Evolutionary conservation across 2,797 vertebrate genomes (phyloP).

Genomic region (Nyctalus aviator): DNA sequence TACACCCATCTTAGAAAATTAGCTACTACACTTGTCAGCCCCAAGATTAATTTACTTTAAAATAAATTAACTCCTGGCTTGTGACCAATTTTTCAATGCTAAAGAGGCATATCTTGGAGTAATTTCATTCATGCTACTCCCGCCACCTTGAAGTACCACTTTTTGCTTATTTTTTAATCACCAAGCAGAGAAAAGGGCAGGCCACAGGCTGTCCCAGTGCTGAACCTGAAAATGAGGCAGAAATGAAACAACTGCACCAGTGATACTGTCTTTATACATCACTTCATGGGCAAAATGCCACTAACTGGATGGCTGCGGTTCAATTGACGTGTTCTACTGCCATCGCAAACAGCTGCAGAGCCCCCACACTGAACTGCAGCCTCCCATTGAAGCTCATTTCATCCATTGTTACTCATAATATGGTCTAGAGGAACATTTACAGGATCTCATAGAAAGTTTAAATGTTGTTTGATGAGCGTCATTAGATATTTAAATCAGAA

Average conservation of each 20-base stretch:
- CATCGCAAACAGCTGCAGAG: constrained; percentile 86
- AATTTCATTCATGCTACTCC: constrained; percentile 60
- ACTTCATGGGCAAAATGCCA: constrained; percentile 79
- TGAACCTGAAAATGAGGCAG: constrained; percentile 75
- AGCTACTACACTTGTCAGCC: constrained; percentile 24
- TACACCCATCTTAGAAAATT: constrained; percentile 25
- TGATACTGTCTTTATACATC: constrained; percentile 66
- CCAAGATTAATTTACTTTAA: constrained; percentile 63
- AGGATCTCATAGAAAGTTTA: constrained; percentile 86
- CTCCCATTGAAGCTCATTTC: constrained; percentile 85
- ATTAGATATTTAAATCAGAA: constrained; percentile 87
- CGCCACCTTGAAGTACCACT: constrained; percentile 49
- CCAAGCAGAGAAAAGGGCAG: constrained; percentile 63
- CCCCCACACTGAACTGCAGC: constrained; percentile 77
- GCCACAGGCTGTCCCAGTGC: constrained; percentile 71
- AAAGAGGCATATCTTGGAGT: constrained; percentile 74
- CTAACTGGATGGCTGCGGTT: constrained; percentile 75
- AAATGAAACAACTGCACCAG: constrained; percentile 71
- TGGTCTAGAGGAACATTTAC: constrained; percentile 85
- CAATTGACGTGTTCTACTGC: constrained; percentile 70
- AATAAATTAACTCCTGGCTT: constrained; percentile 48
- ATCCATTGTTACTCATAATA: constrained; percentile 85
- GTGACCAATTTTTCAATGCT: constrained; percentile 64
- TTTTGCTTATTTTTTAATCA: constrained; percentile 38
- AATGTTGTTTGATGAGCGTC: constrained; percentile 89